These are phyloP conservation scores for Gymnobelideus leadbeateri DNA, from an alignment of 2,113 vertebrate species.

Conservation along the genomic window DNA sequence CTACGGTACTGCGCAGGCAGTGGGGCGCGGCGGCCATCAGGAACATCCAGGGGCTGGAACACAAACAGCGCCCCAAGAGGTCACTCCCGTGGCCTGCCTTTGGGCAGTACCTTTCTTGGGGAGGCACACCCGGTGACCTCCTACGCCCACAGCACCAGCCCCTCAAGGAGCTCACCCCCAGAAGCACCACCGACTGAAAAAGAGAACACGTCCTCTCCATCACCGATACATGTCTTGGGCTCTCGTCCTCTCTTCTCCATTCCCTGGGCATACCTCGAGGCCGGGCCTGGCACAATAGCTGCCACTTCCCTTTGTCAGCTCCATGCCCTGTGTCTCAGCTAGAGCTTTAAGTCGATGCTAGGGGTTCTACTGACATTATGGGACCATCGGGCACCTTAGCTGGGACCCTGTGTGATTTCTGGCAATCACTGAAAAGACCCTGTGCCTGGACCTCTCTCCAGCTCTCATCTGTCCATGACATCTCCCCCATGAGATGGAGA, in stretches of 20 bases:
- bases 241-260: not conserved
- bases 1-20: constrained; percentile 92
- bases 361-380: not conserved
- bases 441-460: too few relatives aligned
- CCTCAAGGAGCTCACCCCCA: not conserved
- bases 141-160: not conserved
- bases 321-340: not conserved
- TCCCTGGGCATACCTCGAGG: not conserved
- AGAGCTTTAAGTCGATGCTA: not conserved
- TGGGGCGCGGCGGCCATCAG: constrained; percentile 93
- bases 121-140: too few relatives aligned
- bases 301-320: not conserved
- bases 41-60: constrained; percentile 90
- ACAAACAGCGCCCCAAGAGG: constrained; percentile 58
- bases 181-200: too few relatives aligned
- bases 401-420: not conserved
- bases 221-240: too few relatives aligned
- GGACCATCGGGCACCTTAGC: not conserved
- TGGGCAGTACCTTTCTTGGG: too few relatives aligned
- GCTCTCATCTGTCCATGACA: too few relatives aligned
- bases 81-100: not conserved
- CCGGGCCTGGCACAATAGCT: not conserved
- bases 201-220: too few relatives aligned
- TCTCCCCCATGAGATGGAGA: too few relatives aligned
- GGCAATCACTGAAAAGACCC: too few relatives aligned